A percentile compares a stretch with the other conserved stretches of the same genome.
These are phyloP conservation scores for Pyralis farinalis DNA, from an alignment of 2,888 invertebrate species.

Conservation along the genomic window DNA sequence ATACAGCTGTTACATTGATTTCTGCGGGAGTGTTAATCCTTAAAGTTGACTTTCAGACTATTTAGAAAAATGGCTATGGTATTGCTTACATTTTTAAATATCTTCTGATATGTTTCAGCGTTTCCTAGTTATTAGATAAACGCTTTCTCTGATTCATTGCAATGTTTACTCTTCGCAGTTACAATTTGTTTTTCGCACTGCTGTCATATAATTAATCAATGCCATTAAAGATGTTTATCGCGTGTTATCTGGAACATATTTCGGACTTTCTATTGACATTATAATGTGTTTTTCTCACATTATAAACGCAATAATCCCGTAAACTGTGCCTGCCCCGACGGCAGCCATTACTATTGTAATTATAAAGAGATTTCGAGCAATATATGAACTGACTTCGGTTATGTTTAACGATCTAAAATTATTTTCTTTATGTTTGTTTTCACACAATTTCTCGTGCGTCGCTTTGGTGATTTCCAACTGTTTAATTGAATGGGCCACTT, in stretches of 20 bases:
- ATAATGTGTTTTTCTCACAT: conserved; percentile 32
- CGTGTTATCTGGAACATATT: conserved; percentile 12
- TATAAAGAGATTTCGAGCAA: conserved; percentile 35
- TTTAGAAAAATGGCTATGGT: no score
- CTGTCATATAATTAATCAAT: conserved; percentile 27
- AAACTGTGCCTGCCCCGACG: conserved; percentile 16
- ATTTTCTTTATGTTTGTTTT: conserved; percentile 33
- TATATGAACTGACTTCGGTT: conserved; percentile 31
- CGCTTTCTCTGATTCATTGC: no score
- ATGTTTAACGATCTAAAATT: conserved; percentile 29
- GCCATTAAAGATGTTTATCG: conserved; percentile 26
- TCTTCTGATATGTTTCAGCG: no score
- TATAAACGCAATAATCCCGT: conserved; percentile 20
- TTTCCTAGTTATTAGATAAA: no score
- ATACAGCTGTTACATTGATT: no score
- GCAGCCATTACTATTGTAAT: conserved; percentile 25
- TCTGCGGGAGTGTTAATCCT: no score
- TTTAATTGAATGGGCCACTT: conserved; percentile 46
- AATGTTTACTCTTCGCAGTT: not conserved
- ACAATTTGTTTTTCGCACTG: no score
- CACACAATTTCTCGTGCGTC: conserved; percentile 35
- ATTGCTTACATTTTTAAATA: no score
- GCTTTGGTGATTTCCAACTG: conserved; percentile 31
- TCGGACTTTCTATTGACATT: conserved; percentile 30
- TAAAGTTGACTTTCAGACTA: no score